Evolutionary conservation across 2,113 vertebrate genomes (phyloP).

Genomic region (Bos indicus): DNA sequence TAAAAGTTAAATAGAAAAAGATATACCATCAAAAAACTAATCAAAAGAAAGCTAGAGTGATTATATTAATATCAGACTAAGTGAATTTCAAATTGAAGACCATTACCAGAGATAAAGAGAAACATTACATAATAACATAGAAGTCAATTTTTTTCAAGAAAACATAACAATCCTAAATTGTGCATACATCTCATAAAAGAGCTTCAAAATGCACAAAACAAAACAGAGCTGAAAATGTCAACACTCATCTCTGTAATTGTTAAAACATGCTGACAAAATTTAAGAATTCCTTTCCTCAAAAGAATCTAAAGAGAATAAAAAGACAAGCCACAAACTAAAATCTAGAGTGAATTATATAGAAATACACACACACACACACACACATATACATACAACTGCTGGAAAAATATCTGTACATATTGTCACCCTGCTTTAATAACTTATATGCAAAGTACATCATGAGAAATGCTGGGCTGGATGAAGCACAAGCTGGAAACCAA

Average conservation of each 20-base stretch:
- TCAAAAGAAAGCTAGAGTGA: not conserved
- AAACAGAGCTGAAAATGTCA: not conserved
- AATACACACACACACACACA: not conserved
- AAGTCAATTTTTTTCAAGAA: not conserved
- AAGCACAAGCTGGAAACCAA: not conserved
- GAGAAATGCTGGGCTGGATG: not conserved
- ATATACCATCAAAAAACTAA: not conserved
- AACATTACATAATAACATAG: not conserved
- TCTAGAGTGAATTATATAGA: not conserved
- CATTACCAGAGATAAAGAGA: not conserved
- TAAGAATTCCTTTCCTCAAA: not conserved
- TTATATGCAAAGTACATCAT: not conserved
- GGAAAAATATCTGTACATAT: not conserved
- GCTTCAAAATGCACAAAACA: not conserved
- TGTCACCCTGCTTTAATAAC: not conserved
- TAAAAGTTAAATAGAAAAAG: not conserved
- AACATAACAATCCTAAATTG: not conserved
- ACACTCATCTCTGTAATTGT: not conserved
- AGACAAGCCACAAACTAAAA: not conserved
- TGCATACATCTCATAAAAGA: not conserved
- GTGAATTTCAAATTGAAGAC: not conserved
- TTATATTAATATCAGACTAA: not conserved
- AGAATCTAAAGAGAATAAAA: not conserved
- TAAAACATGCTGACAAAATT: not conserved
- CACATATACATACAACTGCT: not conserved